Evolutionary conservation across 35 echinoderm and acorn worm genomes (phyloP).

Genomic region (Diadema setosum): DNA sequence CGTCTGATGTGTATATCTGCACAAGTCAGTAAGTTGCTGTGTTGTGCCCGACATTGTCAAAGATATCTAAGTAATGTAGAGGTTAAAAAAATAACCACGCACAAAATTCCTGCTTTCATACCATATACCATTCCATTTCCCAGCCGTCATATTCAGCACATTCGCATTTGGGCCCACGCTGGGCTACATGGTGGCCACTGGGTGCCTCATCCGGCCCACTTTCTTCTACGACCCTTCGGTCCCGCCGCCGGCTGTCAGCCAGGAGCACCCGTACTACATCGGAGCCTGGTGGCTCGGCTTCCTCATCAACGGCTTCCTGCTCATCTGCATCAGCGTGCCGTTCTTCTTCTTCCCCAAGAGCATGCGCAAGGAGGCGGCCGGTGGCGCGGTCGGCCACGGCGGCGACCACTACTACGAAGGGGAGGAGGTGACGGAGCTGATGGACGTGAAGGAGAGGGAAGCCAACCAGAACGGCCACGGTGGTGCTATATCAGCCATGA

Average conservation of each 20-base stretch:
- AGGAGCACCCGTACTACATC: constrained; percentile 59
- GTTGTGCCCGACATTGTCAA: no score
- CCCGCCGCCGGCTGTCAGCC: not conserved
- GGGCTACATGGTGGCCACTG: constrained; percentile 20
- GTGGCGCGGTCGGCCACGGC: not conserved
- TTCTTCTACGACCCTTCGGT: constrained; percentile 20
- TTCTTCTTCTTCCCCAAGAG: constrained; percentile 23
- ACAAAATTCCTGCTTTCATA: no score
- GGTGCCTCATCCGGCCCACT: constrained; percentile 25
- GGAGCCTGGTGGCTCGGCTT: constrained; percentile 90
- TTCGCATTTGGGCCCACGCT: constrained; percentile 37
- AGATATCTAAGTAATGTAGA: no score
- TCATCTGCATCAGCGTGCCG: not conserved
- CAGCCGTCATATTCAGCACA: constrained; percentile 63
- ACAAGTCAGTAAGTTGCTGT: no score
- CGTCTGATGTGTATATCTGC: no score
- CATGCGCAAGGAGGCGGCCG: not conserved
- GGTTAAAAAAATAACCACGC: no score
- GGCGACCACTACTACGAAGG: not conserved
- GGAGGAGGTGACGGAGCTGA: not conserved
- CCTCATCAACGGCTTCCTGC: constrained; percentile 38
- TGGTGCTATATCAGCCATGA: no score
- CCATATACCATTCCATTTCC: no score
- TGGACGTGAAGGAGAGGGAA: not conserved
- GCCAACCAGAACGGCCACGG: no score